Evolutionary conservation across 1,140 invertebrate genomes (phyloP), one percentile per base, ranked within the genome.

Genomic region (Bombus consobrinus): DNA sequence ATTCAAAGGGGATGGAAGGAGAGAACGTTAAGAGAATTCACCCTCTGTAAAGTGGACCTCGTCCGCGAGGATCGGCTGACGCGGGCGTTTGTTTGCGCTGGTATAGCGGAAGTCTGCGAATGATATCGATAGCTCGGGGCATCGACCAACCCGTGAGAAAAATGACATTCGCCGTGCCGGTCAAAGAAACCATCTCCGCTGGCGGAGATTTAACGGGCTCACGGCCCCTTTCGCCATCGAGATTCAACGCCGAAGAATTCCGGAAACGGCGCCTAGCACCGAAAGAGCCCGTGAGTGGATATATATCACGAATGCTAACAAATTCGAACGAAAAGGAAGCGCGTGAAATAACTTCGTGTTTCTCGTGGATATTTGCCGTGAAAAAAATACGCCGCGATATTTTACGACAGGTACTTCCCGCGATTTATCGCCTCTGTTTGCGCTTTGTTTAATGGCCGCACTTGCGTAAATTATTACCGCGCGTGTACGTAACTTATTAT

Each of bases 21-120:
- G 53, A 32, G 66, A 34, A 37, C 69, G 77, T 66, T 85, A 85
- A 85, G 59, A 85, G 83, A 85, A 85, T 85, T 85, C 83, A 85
- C 83, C 83, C 83, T 81, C 69, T 81, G 77, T 74, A 81, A 85
- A 85, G 71, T 81, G 83, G 76, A 85, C 47, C 68, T 71, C 32
- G 83, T 15, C 62, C 62, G 62, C 64, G 73, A 59, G 47, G 66
- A 72, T 71, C 73, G 37, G 28, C 66, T 53, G 82, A 69, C 62
- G 66, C n/a, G 15, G 37, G 34, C 59, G 62, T 76, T 81, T 73
- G 64, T 79, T 84, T 71, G 75, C 75, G 3, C 28, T 41, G 15
- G 39, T 47, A n/a, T 53, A 3, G 53, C 66, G 41, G 34, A 62
- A 71, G 68, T 72, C 68, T 81, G 83, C 34, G 76, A 62, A 64